Percentiles rank a stretch among this genome's conserved stretches.
phyloP scores from a whole-genome alignment of 2,797 vertebrate species.

The Paratrypauchen microcephalus region DNA sequence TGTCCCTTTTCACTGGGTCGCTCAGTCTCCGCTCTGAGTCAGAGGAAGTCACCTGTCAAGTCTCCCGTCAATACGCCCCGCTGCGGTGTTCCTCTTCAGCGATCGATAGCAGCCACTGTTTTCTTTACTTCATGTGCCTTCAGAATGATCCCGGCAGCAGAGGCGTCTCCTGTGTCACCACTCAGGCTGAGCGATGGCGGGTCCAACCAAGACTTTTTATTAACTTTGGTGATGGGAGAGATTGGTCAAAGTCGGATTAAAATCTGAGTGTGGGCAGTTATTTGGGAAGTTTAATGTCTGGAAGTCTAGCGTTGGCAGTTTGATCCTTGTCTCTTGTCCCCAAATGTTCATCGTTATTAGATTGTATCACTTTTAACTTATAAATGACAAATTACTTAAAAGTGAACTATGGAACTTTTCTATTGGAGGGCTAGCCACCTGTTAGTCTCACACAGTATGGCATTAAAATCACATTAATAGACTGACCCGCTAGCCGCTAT shows the following conservation, averaged over 20 bases:
- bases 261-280: too few species aligned
- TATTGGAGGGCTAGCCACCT: too few species aligned
- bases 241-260: background rate
- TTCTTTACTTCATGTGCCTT: constrained; percentile 51
- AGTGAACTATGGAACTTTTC: too few species aligned
- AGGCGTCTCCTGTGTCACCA: constrained; percentile 46
- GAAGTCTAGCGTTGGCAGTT: too few species aligned
- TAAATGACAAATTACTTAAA: too few species aligned
- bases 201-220: constrained; percentile 23
- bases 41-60: constrained; percentile 57
- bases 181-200: constrained; percentile 46
- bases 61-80: constrained; percentile 38
- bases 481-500: too few species aligned
- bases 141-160: constrained; percentile 50
- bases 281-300: too few species aligned
- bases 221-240: constrained; percentile 7
- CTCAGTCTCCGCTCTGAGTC: constrained; percentile 31
- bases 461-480: too few species aligned
- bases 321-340: too few species aligned
- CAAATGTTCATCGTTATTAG: too few species aligned
- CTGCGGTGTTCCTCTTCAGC: constrained; percentile 36
- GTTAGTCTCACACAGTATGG: too few species aligned
- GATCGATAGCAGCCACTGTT: constrained; percentile 50
- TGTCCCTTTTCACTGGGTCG: constrained; percentile 24
- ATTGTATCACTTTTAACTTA: too few species aligned